Evolutionary conservation across 2,113 vertebrate genomes (phyloP).

Genomic region (sheep (Ovis aries)): ARS-UI_Ramb_v3.0 NC_056070.1:69025501-69026000

Average conservation of each 20-base stretch:
- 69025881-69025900: background rate
- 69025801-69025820: background rate
- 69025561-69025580: background rate
- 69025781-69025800: background rate
- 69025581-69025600: background rate
- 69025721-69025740: background rate
- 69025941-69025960: background rate
- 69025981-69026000: background rate
- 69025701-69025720: background rate
- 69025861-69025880: background rate
- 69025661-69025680: background rate
- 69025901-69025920: background rate
- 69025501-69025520: background rate
- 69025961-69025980: background rate
- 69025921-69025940: background rate
- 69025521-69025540: background rate
- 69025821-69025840: background rate
- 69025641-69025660: background rate
- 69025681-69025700: background rate
- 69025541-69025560: background rate
- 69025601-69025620: background rate
- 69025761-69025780: background rate
- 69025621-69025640: background rate
- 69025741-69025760: background rate
- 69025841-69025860: background rate